Evolutionary conservation across 1,140 invertebrate species (phyloP).

Genomic region (Nasonia giraulti): DNA sequence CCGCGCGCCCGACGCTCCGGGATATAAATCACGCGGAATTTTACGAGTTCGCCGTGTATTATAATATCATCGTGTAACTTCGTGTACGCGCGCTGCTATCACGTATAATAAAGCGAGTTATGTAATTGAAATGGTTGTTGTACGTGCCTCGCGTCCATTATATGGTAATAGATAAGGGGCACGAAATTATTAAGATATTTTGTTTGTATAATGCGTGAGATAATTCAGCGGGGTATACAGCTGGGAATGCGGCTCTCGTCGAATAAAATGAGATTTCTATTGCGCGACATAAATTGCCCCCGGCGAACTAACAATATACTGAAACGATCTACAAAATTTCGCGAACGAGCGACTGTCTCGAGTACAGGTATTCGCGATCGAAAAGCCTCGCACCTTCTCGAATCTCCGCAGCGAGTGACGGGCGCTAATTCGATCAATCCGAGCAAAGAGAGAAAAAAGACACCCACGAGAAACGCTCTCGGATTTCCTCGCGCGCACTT

Average conservation of each 20-base stretch:
- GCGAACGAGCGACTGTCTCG: too few species aligned
- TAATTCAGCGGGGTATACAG: neutral
- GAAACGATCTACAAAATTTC: neutral
- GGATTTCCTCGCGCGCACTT: slow-evolving; percentile 17
- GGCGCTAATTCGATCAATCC: neutral
- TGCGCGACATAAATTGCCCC: neutral
- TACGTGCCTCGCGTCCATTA: slow-evolving; percentile 1
- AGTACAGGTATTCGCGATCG: too few species aligned
- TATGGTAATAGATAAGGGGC: neutral
- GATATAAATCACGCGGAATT: slow-evolving; percentile 10
- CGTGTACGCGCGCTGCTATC: too few species aligned
- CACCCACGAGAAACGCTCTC: neutral
- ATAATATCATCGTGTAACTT: neutral
- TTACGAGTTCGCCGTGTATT: neutral
- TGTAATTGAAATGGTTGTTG: slow-evolving; percentile 9
- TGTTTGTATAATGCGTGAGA: neutral
- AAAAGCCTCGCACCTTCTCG: neutral
- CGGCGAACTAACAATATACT: neutral
- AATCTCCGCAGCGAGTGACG: neutral
- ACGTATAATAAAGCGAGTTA: slow-evolving; percentile 26
- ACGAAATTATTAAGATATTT: slow-evolving; percentile 15
- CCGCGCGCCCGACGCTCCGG: neutral
- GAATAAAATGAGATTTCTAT: neutral
- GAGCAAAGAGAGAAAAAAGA: neutral
- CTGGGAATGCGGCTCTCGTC: neutral